Evolutionary conservation across 2,113 vertebrate species (phyloP), one percentile per base, ranked within the genome.

Genomic region (Anarhynchus alexandrinus): DNA sequence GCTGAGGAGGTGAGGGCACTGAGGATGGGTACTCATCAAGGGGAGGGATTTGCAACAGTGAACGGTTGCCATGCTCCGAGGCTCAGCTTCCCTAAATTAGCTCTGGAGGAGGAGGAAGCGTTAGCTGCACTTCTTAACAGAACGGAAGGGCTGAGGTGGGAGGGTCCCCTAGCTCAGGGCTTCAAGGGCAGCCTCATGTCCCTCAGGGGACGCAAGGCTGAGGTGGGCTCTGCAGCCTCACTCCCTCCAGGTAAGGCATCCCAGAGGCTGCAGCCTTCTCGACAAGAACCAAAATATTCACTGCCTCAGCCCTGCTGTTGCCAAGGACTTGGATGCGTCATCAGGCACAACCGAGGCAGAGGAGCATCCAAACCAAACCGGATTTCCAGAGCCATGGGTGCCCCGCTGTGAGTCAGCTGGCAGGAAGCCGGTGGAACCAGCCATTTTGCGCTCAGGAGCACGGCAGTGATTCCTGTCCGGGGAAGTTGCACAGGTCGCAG

Each of bases 371-470:
- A 91, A 96, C 80, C 86, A 91, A 89, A 85, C 93, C 5, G 43
- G 87, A 91, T 97, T 96, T 85, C 95, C 87, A 96, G 66, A 76
- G 86, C 42, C 45, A 38, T 7, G 65, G 17, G 70, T 95, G 90
- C 78, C 78, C 66, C 20, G 6, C 70, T 32, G 30, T 97, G 96
- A 97, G 93, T 96, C 96, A 97, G 93, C 81, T 82, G 85, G 93
- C 84, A 85, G 87, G 86, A 51, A 58, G 88, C 81, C 0, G 15
- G 70, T 47, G 54, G 66, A 49, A 45, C 54, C 87, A 93, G 92
- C 73, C 90, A 95, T 96, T 90, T 94, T 77, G 62, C 3, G 1
- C 76, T 52, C 62, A 7, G 42, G 47, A 92, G 72, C 65, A 54
- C 6, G 2, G 42, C 86, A 94, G 5, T 2, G 3, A 43, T 15